Base-by-base conservation (phyloP, 2,888 invertebrate species). In the Amblyteles armatorius region DNA sequence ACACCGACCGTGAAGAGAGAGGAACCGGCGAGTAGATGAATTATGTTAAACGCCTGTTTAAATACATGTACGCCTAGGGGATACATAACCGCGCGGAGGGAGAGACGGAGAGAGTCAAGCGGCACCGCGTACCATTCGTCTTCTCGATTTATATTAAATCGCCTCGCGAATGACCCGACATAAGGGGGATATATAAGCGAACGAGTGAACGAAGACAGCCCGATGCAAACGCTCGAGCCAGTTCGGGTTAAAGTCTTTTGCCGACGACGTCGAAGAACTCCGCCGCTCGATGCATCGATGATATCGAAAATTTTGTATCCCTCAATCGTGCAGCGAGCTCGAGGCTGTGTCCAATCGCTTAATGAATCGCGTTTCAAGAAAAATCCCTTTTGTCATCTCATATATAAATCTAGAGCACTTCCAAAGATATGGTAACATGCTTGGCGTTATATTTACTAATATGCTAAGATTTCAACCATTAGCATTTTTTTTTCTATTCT, bases 41-140 rank as follows among this genome's bases (percentile, higher is more conserved):
- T 92, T 92, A 93, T 92, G 92, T 92, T 93, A 91, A 93, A 93
- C 91, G 93, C 91, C 91, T 92, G 91, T 92, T 93, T 93, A 92
- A 93, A 92, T 93, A 93, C 91, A 91, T 93, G 91, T 92, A 91
- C 89, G 90, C 91, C 90, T 90, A 90, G 90, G 80, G 92, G 91
- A 92, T 92, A 92, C 91, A 91, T 88, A 90, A 87, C 82, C 87
- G 76, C 88, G 89, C 88, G 0, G 44, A 16, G 44, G 16, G 44
- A 48, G 44, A 48, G 44, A 16, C 0, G 79, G 86, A 82, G 73
- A 82, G 85, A 91, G 90, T 91, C 91, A 92, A 90, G 88, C 89
- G 90, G 90, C 88, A 91, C 90, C 92, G 90, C 90, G 91, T 86
- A 87, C 91, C 91, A 93, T 93, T 91, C 92, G 91, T 93, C 93